phyloP scores from a whole-genome alignment of 2,888 invertebrate species.

The Ochropleura plecta region DNA sequence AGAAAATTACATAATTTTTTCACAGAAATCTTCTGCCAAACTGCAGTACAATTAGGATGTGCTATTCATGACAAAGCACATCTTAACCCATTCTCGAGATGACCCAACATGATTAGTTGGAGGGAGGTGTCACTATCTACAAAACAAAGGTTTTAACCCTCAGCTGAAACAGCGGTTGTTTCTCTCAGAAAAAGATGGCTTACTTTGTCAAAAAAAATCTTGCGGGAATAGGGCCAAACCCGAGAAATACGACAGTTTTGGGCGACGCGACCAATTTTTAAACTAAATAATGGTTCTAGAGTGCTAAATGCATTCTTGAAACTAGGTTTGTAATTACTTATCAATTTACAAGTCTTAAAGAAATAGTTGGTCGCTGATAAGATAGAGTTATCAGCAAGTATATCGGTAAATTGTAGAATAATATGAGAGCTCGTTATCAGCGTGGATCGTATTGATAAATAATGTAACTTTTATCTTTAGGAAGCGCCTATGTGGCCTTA shows the following conservation, averaged over 20 bases:
- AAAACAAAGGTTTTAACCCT: neutral
- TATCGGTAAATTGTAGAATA: conserved; percentile 69
- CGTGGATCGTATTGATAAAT: conserved; percentile 42
- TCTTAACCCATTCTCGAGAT: neutral
- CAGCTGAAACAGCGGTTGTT: neutral
- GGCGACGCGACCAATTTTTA: neutral
- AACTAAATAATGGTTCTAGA: conserved; percentile 7
- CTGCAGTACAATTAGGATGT: too few relatives aligned
- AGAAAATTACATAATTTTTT: too few relatives aligned
- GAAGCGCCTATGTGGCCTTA: conserved; percentile 38
- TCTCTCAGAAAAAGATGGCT: neutral
- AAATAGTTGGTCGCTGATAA: conserved; percentile 56
- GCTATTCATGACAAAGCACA: neutral
- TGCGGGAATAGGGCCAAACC: neutral
- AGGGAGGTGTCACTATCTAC: neutral
- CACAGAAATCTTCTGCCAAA: too few relatives aligned
- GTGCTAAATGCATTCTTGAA: conserved; percentile 18
- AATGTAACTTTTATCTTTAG: conserved; percentile 50
- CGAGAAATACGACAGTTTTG: neutral
- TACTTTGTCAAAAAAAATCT: neutral
- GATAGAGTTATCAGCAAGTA: conserved; percentile 60
- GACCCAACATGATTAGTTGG: neutral
- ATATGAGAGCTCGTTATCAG: conserved; percentile 57
- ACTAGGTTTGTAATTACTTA: conserved; percentile 39
- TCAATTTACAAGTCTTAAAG: conserved; percentile 41